Conservation (phyloP, 2,113 vertebrate species). For the Actenoides hombroni region DNA sequence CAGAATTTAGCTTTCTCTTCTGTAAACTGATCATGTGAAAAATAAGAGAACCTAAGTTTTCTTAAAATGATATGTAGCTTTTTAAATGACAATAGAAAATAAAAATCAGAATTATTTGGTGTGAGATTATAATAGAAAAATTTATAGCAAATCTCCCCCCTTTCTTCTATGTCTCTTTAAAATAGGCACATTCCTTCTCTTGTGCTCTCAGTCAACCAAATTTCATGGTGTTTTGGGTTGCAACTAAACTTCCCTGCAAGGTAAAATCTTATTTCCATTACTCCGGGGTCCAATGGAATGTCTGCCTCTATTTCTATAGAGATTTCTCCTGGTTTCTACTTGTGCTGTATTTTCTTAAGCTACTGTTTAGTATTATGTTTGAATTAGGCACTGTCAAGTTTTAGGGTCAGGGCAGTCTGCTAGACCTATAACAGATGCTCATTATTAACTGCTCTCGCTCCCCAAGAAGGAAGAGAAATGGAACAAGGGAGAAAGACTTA, state of each 20-base stretch:
- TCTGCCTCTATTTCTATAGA: neutral
- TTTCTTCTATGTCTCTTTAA: neutral
- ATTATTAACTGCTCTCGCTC: no score
- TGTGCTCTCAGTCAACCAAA: neutral
- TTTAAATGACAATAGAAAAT: neutral
- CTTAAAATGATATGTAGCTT: neutral
- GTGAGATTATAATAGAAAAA: neutral
- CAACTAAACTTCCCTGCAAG: neutral
- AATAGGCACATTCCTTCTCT: neutral
- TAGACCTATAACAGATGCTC: no score
- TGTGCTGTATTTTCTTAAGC: neutral
- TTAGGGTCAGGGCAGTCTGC: no score
- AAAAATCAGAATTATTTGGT: neutral
- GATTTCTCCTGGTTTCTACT: neutral
- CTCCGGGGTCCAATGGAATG: neutral
- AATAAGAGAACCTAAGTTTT: neutral
- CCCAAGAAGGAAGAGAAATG: no score
- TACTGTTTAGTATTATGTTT: neutral
- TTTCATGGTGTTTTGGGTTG: neutral
- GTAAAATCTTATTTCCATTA: neutral
- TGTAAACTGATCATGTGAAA: neutral
- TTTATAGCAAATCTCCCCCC: fast-evolving
- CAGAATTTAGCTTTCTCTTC: neutral
- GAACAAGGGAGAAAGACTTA: no score
- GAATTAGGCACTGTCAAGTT: neutral